These are phyloP conservation scores for Salminus brasiliensis DNA, from an alignment of 2,113 vertebrate genomes.

Conservation along the genomic window DNA sequence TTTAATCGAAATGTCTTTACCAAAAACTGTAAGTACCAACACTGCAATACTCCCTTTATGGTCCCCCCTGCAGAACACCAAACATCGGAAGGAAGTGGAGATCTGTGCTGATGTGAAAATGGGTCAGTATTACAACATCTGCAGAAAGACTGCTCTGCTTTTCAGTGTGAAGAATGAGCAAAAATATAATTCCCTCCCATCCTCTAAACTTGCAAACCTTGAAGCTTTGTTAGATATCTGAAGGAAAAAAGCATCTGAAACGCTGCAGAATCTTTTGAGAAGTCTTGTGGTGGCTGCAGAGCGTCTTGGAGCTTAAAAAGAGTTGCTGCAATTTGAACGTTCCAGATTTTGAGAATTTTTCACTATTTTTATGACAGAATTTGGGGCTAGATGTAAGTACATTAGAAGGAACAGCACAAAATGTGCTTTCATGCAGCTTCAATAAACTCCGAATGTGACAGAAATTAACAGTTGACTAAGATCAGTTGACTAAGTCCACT, in stretches of 20 bases:
- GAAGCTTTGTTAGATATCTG: neutral
- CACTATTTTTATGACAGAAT: neutral
- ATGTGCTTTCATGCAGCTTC: neutral
- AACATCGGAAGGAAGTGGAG: neutral
- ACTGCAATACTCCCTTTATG: neutral
- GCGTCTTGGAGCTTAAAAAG: neutral
- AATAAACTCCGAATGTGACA: too few relatives aligned
- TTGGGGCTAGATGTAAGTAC: neutral
- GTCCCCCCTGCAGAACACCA: neutral
- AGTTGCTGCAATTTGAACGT: neutral
- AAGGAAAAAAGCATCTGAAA: neutral
- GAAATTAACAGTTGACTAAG: too few relatives aligned
- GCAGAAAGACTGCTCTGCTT: neutral
- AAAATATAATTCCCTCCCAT: neutral
- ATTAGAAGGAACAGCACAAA: neutral
- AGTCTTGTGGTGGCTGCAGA: neutral
- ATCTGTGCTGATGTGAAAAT: slow-evolving; percentile 6
- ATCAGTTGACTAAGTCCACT: too few relatives aligned
- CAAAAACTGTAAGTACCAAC: neutral
- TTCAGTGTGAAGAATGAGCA: neutral
- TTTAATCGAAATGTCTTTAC: too few relatives aligned
- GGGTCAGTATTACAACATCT: neutral
- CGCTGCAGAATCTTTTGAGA: neutral
- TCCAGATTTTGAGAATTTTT: neutral
- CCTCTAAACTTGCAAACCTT: neutral